These are phyloP conservation scores for Chrysopa pallens DNA, from an alignment of 1,140 invertebrate genomes.

Conservation along the genomic window DNA sequence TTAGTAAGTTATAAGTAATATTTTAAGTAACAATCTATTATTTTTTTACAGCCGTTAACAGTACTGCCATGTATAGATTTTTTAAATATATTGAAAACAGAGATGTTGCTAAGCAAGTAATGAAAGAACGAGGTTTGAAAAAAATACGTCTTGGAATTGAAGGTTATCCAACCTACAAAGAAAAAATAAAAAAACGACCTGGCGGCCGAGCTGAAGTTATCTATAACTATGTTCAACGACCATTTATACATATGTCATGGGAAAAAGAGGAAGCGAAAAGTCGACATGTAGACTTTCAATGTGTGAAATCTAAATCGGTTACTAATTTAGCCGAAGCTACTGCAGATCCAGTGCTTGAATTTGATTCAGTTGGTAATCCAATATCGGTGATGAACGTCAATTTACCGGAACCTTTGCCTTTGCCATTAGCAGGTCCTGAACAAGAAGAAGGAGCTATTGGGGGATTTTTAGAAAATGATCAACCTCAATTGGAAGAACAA, in stretches of 20 bases:
- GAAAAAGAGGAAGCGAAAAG: constrained; percentile 99
- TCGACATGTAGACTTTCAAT: constrained; percentile 97
- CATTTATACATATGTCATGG: constrained; percentile 99
- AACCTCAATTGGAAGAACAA: background rate
- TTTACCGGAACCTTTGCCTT: background rate
- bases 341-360: constrained; percentile 59
- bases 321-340: constrained; percentile 84
- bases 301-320: constrained; percentile 86
- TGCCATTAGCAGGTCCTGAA: constrained; percentile 10
- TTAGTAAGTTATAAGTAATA: too few species aligned
- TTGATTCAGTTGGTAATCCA: constrained; percentile 40
- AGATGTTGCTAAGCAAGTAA: constrained; percentile 95
- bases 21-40: constrained; percentile 1
- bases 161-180: constrained; percentile 98
- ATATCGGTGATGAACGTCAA: constrained; percentile 12
- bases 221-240: constrained; percentile 99
- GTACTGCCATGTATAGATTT: constrained; percentile 88
- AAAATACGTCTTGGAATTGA: constrained; percentile 99
- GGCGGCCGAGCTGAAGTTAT: constrained; percentile 89
- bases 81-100: constrained; percentile 99
- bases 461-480: constrained; percentile 12
- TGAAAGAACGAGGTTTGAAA: constrained; percentile 95
- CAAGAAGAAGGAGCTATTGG: constrained; percentile 25
- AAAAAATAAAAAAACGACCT: constrained; percentile 83
- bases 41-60: constrained; percentile 50